Conservation (phyloP, 2,113 vertebrate species). For the Apus apus region DNA sequence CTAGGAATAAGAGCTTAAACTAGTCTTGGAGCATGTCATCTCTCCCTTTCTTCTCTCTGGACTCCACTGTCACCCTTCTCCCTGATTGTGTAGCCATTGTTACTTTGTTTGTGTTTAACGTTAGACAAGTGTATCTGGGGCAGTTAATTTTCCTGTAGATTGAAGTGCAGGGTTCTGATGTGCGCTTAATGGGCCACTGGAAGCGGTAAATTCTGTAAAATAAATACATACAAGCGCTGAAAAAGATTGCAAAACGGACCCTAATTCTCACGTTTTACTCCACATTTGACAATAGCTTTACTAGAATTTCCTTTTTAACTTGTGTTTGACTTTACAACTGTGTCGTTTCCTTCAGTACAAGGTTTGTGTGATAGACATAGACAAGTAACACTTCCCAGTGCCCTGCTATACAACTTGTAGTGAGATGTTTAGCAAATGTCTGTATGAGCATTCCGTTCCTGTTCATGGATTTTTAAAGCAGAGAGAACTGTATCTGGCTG, state of each 20-base stretch:
- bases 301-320: background rate
- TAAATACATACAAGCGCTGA: background rate
- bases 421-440: background rate
- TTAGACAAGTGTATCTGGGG: background rate
- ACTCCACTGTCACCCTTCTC: background rate
- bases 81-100: background rate
- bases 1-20: background rate
- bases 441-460: background rate
- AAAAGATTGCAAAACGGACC: background rate
- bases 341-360: background rate
- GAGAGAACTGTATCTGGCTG: background rate
- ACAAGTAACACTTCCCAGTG: background rate
- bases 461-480: background rate
- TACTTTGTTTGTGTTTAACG: background rate
- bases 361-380: background rate
- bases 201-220: background rate
- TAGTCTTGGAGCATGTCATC: accelerated
- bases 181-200: background rate
- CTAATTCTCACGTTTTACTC: background rate
- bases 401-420: background rate
- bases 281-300: background rate
- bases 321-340: background rate
- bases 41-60: background rate
- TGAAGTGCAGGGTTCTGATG: background rate
- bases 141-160: background rate